Evolutionary conservation across 2,113 vertebrate genomes (phyloP), one percentile per base, ranked within the genome.

Genomic region (Formicarius rufipectus): DNA sequence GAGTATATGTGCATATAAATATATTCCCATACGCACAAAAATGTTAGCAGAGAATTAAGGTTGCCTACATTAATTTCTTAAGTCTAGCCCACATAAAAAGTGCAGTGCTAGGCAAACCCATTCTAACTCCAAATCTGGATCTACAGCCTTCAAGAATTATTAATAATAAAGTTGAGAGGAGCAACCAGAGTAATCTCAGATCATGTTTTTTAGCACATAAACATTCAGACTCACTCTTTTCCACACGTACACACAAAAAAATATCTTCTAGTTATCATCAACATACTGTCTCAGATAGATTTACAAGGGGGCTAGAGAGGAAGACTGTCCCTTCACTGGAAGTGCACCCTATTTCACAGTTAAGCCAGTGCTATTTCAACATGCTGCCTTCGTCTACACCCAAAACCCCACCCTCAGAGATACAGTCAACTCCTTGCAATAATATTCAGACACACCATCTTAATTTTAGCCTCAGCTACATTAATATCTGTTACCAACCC

Each of bases 401-500:
- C 59, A 23, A 62, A 78, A 66, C 17, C 14, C 47, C 60, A 93
- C n/a, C 55, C 52, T 84, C 35, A 22, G 72, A 24, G 79, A 72
- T n/a, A 40, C 55, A 71, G 72, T 40, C 87, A 96, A 72, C 72
- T 92, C 55, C 68, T 56, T 81, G 69, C 80, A 93, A 92, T 94
- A 96, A 92, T 60, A 92, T 67, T 95, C 85, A 93, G 93, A 87
- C 68, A 91, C 45, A 93, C n/a, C 60, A 60, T 83, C 92, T 96
- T 95, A 90, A 95, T 93, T 96, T 90, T 92, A 39, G 0, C 64
- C 52, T 87, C 81, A 33, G 73, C 83, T 90, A 92, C 90, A 94
- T 94, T 96, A 96, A 96, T 96, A 95, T 93, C 90, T 95, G 85
- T 78, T 95, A 84, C 79, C 64, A 72, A 74, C 90, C 60, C 49